Evolutionary conservation across 2,797 vertebrate species (phyloP), one percentile per base, ranked within the genome.

Genomic region (Threskiornis aethiopicus): DNA sequence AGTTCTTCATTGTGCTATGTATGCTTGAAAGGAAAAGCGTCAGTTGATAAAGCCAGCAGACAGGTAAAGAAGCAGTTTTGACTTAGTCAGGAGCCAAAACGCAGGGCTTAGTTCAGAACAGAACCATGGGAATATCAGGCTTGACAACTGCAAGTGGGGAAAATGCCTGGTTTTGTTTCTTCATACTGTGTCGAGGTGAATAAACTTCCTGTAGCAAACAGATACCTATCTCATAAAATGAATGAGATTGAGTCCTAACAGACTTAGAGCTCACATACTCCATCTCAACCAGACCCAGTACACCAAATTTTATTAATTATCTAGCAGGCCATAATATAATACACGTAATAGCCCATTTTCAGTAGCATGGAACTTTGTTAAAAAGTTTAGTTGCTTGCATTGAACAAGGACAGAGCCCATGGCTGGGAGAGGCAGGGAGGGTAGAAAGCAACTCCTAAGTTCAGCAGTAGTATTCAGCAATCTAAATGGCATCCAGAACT

Each of bases 371-470:
- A 77, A 39, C 12, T 78, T 84, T 37, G 5, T 47, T 44, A 71
- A 13, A 13, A 79, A 44, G 5, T 69, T 44, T 69, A 58, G 21
- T 28, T 49, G 2, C 8, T 91, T 89, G 6, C 33, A 31, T 5
- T 66, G 39, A 69, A 17, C 8, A 42, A 54, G 25, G 26, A 16
- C 20, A 37, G 9, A 71, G 1, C 1, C 16, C 6, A n/a, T 7
- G 16, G 1, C 20, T 3, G 3, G 31, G 29, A 86, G 24, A 42
- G 3, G 7, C 14, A 41, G 4, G 3, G 12, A 82, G 8, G 1
- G 5, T 47, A 55, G 4, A 78, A 95, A 84, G 57, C 8, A 44
- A 5, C 29, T 87, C 29, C 13, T 25, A 41, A 55, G 1, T 51
- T 59, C 31, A 94, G 13, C 33, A 55, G 12, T 8, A 81, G 14